Percentiles rank a stretch among this genome's conserved stretches.
Evolutionary conservation across 2,888 invertebrate species (phyloP).

Genomic region (Ophion obscuratus): DNA sequence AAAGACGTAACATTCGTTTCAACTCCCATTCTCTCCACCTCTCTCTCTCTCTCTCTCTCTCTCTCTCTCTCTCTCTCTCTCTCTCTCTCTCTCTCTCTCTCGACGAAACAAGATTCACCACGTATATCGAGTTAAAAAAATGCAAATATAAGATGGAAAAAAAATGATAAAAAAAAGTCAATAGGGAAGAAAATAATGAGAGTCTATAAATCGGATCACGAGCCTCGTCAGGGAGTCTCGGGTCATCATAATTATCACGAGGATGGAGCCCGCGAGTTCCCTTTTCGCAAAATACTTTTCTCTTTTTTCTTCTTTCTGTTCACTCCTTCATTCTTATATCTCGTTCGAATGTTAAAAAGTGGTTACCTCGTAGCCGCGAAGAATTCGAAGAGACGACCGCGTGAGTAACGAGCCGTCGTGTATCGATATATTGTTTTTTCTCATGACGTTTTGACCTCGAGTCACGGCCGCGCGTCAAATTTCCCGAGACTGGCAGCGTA

Average conservation of each 20-base stretch:
- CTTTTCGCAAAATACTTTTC: slow-evolving; percentile 65
- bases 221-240: slow-evolving; percentile 66
- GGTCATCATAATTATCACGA: slow-evolving; percentile 67
- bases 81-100: slow-evolving; percentile 1
- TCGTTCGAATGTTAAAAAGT: slow-evolving; percentile 55
- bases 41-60: slow-evolving; percentile 3
- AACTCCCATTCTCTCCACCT: slow-evolving; percentile 6
- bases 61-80: slow-evolving; percentile 11
- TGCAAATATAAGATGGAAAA: slow-evolving; percentile 33
- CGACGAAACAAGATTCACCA: slow-evolving; percentile 30
- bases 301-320: slow-evolving; percentile 28
- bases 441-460: no score
- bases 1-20: slow-evolving; percentile 31
- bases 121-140: slow-evolving; percentile 35
- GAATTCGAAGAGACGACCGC: slow-evolving; percentile 23
- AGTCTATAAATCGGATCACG: slow-evolving; percentile 64
- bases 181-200: slow-evolving; percentile 43
- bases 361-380: slow-evolving; percentile 11
- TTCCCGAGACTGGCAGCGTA: background rate
- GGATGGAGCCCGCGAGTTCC: slow-evolving; percentile 64
- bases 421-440: no score
- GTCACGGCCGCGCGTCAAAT: no score
- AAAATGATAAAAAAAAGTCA: slow-evolving; percentile 40
- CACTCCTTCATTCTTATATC: slow-evolving; percentile 35
- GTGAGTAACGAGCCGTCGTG: slow-evolving; percentile 3